Base-by-base conservation (phyloP, 92 coral and sea anemone genomes). In the Heteractis magnifica region DNA sequence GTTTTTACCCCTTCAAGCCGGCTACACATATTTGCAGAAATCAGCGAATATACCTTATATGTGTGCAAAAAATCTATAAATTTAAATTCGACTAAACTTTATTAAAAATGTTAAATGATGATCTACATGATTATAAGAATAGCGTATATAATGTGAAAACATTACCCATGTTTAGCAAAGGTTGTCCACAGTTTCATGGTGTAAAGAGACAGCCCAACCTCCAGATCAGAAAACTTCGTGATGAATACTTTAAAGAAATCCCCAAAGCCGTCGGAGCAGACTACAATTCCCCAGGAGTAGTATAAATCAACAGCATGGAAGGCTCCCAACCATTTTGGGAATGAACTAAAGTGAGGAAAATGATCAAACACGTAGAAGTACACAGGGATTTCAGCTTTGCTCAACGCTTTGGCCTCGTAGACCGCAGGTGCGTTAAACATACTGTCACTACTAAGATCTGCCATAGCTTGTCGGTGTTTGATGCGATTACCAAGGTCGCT, bases 161-260 rank as follows among this genome's bases (percentile, higher is more conserved):
- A 82, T 94, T 76, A 94, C 98, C 98, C 98, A 56, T 82, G 79
- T 83, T 94, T 94, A 18, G 98, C 95, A 85, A 94, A 94, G 79
- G 86, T 83, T 34, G 93, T 88, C 98, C 98, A 94, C 49, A 90
- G 58, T 58, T 75, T 82, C 88, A 94, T 94, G 53, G 92, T 71
- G 60, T 87, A 65, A 75, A 74, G 56, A 48, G 90, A 72, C 15
- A 92, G 65, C 0, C 90, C 92, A 7, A 56, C 71, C 56, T 90
- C 92, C 65, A 82, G 68, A 11, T 74, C 87, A 5, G 94, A 75
- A 73, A 77, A 80, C 14, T 75, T 81, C 10, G 77, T 64, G 0
- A 23, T 1, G 8, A 81, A 4, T 5, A 9, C 56, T 10, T 20
- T 23, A 5, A 71, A 11, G 21, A 9, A 48, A 0, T 53, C 77